A percentile compares a stretch with the other conserved stretches of the same genome.
Evolutionary conservation across 2,888 invertebrate species (phyloP).

Genomic region (Ornithoptera priamus): DNA sequence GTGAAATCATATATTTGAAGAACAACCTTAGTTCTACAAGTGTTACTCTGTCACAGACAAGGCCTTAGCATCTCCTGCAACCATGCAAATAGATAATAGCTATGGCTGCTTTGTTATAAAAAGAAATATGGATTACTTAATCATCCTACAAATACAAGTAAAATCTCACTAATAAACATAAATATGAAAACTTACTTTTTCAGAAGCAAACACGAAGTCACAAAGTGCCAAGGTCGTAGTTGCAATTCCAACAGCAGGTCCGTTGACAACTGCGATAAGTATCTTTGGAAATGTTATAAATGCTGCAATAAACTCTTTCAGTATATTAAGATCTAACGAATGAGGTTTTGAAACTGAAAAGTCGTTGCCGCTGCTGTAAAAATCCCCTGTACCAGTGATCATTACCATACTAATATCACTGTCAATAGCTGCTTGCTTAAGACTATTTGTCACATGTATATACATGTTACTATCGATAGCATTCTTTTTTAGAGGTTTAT

Average conservation of each 20-base stretch:
- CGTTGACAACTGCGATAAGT: constrained; percentile 93
- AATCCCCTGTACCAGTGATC: constrained; percentile 89
- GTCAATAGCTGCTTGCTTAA: constrained; percentile 85
- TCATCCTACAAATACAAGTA: no score
- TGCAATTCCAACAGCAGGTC: constrained; percentile 95
- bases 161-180: neutral
- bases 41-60: no score
- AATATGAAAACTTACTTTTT: constrained; percentile 81
- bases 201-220: constrained; percentile 94
- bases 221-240: constrained; percentile 91
- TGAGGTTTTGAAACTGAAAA: constrained; percentile 43
- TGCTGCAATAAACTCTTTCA: constrained; percentile 84
- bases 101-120: no score
- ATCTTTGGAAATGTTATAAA: constrained; percentile 94
- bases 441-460: constrained; percentile 78
- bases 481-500: constrained; percentile 90
- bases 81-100: no score
- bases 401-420: constrained; percentile 84
- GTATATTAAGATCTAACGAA: constrained; percentile 40
- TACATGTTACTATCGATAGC: constrained; percentile 87
- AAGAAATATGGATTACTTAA: no score
- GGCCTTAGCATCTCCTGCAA: no score
- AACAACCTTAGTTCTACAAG: no score
- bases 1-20: no score
- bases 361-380: constrained; percentile 93